Evolutionary conservation across 2,888 invertebrate genomes (phyloP).

Genomic region (Hyposoter dolosus): DNA sequence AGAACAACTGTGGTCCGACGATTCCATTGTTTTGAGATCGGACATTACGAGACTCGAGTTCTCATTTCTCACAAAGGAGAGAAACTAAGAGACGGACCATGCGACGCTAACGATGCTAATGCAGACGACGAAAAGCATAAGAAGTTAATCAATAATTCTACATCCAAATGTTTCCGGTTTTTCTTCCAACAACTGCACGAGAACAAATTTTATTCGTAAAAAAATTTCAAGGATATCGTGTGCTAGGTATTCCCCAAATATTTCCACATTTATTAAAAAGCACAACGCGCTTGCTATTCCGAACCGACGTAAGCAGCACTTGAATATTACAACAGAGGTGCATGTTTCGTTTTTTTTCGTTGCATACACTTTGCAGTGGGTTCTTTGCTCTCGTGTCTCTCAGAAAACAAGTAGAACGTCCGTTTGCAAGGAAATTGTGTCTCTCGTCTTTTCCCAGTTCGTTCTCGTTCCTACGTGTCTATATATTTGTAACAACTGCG

Average conservation of each 20-base stretch:
- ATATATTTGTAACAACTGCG: conserved; percentile 36
- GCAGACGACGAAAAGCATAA: not conserved
- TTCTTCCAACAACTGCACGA: not conserved
- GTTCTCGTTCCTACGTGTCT: conserved; percentile 6
- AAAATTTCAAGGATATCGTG: not conserved
- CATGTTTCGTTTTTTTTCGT: conserved; percentile 34
- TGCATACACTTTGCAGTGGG: conserved; percentile 4
- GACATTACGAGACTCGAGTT: conserved; percentile 10
- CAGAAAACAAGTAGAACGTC: conserved; percentile 28
- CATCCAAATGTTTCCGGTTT: not conserved
- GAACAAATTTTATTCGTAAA: not conserved
- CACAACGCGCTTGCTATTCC: not conserved
- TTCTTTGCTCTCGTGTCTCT: conserved; percentile 48
- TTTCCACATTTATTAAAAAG: not conserved
- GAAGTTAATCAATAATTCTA: not conserved
- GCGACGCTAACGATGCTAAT: not conserved
- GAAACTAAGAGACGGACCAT: not conserved
- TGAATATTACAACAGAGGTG: conserved; percentile 16
- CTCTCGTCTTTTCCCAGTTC: conserved; percentile 39
- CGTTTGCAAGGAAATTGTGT: conserved; percentile 59
- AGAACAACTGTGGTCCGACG: not conserved
- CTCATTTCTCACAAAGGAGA: not conserved
- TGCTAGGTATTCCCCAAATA: not conserved
- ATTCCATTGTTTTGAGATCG: conserved; percentile 19
- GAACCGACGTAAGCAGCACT: conserved; percentile 5